Evolutionary conservation across 2,797 vertebrate genomes (phyloP), one percentile per base, ranked within the genome.

Genomic region (Diglossa cyanea): DNA sequence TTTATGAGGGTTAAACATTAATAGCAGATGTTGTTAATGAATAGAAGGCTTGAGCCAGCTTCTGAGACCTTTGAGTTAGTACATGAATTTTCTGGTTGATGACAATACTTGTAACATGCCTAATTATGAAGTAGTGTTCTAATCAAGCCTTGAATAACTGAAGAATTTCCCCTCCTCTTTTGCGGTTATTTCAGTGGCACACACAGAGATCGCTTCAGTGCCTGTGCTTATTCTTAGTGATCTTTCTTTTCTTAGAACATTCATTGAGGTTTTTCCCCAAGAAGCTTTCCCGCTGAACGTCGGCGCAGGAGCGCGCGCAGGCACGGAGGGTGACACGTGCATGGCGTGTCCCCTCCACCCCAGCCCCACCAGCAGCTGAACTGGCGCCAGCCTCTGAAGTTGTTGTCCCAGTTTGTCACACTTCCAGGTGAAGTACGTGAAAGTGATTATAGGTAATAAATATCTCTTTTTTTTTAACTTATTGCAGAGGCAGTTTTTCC

Each of bases 371-470:
- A 61, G 83, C 67, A 20, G 23, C 75, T 67, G n/a, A 92, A 81
- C 90, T 61, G 93, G 91, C 70, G 93, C 84, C 93, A 53, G 17
- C 84, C 91, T 51, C 93, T 47, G n/a, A 72, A 96, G 78, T 94
- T 90, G 95, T 91, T 95, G 94, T 88, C 81, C 94, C 91, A 44
- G 80, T 95, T 97, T 97, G 95, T 96, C 95, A 91, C 95, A 70
- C 97, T 97, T 97, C 83, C 95, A 96, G 97, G 96, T 97, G 92
- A 97, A 96, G 96, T 97, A 96, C 93, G 86, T 96, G 97, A 93
- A 98, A 98, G 98, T 99, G 99, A 99, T 99, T 99, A 99, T 99
- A 99, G 98, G 98, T 99, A 99, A 99, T 99, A 99, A 99, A 99
- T 99, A 99, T 98, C 96, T 98, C 98, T 97, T 86, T 91, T 76